Percentiles rank a stretch among this genome's conserved stretches.
Evolutionary conservation across 2,888 invertebrate genomes (phyloP).

Genomic region (Laspeyria flexula): DNA sequence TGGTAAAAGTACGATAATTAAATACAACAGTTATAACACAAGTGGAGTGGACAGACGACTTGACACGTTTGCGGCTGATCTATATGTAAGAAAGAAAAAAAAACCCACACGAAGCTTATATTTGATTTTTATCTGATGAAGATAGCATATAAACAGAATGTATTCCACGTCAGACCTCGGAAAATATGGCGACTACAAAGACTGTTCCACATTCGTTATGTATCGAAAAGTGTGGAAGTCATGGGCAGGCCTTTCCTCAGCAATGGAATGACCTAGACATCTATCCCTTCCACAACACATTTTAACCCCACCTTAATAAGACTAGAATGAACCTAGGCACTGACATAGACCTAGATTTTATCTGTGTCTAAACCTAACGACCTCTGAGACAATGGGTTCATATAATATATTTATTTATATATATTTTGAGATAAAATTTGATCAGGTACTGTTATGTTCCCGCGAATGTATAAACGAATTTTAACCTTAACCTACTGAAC

Average conservation of each 20-base stretch:
- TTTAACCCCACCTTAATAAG: constrained; percentile 20
- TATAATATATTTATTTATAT: not conserved
- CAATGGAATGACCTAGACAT: no score
- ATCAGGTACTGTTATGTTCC: constrained; percentile 14
- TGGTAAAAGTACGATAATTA: constrained; percentile 41
- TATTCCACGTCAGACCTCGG: no score
- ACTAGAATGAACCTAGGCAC: constrained; percentile 44
- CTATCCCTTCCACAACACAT: constrained; percentile 29
- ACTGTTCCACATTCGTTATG: no score
- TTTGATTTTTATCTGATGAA: no score
- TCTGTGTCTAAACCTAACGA: constrained; percentile 26
- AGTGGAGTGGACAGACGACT: constrained; percentile 22
- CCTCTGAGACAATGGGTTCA: constrained; percentile 21
- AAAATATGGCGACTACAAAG: no score
- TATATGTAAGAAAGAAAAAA: no score
- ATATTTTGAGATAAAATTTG: not conserved
- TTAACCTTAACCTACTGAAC: no score
- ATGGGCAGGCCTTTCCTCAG: no score
- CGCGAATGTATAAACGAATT: not conserved
- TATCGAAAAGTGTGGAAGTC: no score
- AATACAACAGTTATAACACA: constrained; percentile 14
- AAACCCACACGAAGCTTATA: no score
- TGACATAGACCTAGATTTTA: constrained; percentile 40
- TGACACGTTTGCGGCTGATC: no score
- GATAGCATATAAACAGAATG: no score